Percentiles rank a stretch among this genome's conserved stretches.
phyloP scores from a whole-genome alignment of 2,888 invertebrate genomes.

The Microctonus aethiopoides region DNA sequence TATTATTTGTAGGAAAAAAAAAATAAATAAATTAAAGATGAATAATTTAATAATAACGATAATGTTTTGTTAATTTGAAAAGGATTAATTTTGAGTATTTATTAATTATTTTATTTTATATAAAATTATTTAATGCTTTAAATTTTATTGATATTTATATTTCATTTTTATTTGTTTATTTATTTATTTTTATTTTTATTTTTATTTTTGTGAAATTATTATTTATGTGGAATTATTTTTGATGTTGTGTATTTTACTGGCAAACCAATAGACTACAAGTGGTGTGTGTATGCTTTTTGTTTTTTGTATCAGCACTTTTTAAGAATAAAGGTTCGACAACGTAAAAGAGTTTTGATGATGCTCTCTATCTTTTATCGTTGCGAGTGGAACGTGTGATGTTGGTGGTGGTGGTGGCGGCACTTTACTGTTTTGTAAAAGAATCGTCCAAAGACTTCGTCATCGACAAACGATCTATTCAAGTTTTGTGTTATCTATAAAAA shows the following conservation, averaged over 20 bases:
- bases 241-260: neutral
- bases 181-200: neutral
- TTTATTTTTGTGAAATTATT: neutral
- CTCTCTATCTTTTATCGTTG: neutral
- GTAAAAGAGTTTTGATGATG: conserved; percentile 7
- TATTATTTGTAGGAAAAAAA: neutral
- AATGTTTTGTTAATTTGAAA: too few relatives aligned
- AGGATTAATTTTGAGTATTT: neutral
- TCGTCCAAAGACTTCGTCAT: conserved; percentile 18
- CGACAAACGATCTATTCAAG: conserved; percentile 24
- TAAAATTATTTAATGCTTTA: neutral
- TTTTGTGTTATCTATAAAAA: too few relatives aligned
- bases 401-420: neutral
- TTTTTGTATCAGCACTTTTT: neutral
- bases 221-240: neutral
- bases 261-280: conserved; percentile 3
- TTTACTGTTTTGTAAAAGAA: conserved; percentile 2
- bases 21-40: too few relatives aligned
- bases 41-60: too few relatives aligned
- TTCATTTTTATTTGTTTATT: neutral
- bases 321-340: conserved; percentile 3
- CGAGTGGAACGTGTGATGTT: neutral
- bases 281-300: neutral
- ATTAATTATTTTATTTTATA: neutral
- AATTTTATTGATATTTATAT: neutral